These are phyloP conservation scores for Chloroclysta siterata DNA, from an alignment of 2,888 invertebrate species.

Conservation along the genomic window DNA sequence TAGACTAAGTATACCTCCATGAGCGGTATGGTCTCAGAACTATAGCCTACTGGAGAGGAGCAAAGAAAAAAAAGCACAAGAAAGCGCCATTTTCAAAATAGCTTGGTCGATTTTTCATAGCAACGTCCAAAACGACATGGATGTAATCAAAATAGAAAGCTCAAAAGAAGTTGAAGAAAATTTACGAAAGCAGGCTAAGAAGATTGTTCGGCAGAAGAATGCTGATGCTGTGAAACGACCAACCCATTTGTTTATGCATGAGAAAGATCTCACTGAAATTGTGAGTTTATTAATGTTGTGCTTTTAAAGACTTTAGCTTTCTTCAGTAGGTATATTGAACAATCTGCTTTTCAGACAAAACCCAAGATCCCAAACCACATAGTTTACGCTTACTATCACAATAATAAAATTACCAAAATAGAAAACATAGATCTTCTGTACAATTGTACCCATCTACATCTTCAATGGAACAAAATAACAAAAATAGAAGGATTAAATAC, in stretches of 20 bases:
- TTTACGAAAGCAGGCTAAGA: slow-evolving; percentile 70
- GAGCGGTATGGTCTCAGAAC: too few species aligned
- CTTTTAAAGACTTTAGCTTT: not conserved
- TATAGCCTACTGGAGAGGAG: too few species aligned
- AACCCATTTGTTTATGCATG: slow-evolving; percentile 85
- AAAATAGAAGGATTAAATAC: slow-evolving; percentile 87
- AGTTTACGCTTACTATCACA: slow-evolving; percentile 90
- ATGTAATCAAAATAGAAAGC: slow-evolving; percentile 44
- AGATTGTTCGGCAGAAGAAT: slow-evolving; percentile 61
- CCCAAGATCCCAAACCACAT: slow-evolving; percentile 74
- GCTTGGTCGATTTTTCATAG: slow-evolving; percentile 31
- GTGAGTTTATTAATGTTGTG: slow-evolving; percentile 72
- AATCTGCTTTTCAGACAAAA: slow-evolving; percentile 55
- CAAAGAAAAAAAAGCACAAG: too few species aligned
- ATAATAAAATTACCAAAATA: slow-evolving; percentile 91
- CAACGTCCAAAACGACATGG: slow-evolving; percentile 28
- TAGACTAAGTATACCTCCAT: too few species aligned
- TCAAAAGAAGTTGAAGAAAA: slow-evolving; percentile 61
- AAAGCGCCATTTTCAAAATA: slow-evolving; percentile 30
- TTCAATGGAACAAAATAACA: slow-evolving; percentile 91
- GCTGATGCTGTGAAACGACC: slow-evolving; percentile 58
- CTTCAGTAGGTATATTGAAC: too few species aligned
- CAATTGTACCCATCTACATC: slow-evolving; percentile 88
- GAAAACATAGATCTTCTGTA: slow-evolving; percentile 88
- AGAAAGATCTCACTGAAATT: slow-evolving; percentile 83